phyloP scores from a whole-genome alignment of 1,140 invertebrate species.

The Macrosteles quadrilineatus region DNA sequence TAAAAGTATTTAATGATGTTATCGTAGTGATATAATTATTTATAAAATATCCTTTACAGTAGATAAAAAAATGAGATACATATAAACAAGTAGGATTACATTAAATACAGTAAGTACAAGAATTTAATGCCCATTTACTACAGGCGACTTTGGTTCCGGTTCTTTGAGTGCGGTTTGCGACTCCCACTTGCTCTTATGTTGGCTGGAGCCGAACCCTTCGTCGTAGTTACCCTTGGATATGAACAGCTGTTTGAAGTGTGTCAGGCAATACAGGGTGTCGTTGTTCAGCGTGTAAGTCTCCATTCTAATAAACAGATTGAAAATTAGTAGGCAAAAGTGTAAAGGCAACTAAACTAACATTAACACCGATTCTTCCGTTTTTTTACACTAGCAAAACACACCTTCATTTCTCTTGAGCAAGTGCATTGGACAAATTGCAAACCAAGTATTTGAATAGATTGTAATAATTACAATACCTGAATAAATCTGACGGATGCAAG shows the following conservation, averaged over 20 bases:
- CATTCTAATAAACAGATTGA: conserved; percentile 58
- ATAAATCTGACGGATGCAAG: no score
- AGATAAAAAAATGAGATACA: background rate
- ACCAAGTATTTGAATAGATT: no score
- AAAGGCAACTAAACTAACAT: no score
- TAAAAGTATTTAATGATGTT: background rate
- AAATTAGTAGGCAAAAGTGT: no score
- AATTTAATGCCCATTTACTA: conserved; percentile 10
- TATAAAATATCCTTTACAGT: background rate
- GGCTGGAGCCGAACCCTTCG: conserved; percentile 70
- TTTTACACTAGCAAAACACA: no score
- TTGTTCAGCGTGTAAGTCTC: conserved; percentile 76
- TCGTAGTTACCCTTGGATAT: conserved; percentile 85
- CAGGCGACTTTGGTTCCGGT: background rate
- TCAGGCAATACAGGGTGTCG: conserved; percentile 73
- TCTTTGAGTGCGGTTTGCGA: conserved; percentile 24
- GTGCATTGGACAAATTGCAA: no score
- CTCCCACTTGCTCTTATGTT: conserved; percentile 64
- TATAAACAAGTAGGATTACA: background rate
- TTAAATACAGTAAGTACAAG: conserved; percentile 19
- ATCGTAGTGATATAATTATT: background rate
- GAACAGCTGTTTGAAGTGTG: conserved; percentile 81
- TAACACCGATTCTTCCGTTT: no score
- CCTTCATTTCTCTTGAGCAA: no score
- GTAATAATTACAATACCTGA: no score